phyloP scores from a whole-genome alignment of 2,113 vertebrate genomes.

The Ramphastos sulfuratus region DNA sequence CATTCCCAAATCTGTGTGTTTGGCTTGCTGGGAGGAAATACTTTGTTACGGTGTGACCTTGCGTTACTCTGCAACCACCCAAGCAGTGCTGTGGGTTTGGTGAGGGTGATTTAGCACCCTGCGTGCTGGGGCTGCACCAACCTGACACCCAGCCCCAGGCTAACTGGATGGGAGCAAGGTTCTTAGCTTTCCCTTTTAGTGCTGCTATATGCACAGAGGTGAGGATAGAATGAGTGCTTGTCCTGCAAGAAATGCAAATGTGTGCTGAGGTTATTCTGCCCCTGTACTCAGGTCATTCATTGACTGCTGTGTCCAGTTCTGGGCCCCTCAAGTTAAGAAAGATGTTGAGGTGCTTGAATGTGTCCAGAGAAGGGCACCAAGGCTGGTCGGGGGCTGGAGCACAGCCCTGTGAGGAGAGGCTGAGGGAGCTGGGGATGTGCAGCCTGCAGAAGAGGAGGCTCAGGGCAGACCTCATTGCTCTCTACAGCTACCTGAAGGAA shows the following conservation, averaged over 20 bases:
- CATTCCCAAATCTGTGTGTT: not conserved
- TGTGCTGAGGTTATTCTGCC: not conserved
- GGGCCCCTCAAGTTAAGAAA: too few species aligned
- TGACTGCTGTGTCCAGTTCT: too few species aligned
- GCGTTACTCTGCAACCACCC: not conserved
- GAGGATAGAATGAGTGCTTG: not conserved
- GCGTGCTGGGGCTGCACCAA: not conserved
- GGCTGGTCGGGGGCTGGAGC: too few species aligned
- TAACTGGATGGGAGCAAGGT: not conserved
- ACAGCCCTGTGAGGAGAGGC: too few species aligned
- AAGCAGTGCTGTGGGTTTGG: not conserved
- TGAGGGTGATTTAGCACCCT: not conserved
- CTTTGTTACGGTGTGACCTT: not conserved
- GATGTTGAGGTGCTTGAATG: too few species aligned
- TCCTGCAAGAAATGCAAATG: not conserved
- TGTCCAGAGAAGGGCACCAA: too few species aligned
- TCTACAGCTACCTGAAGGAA: too few species aligned
- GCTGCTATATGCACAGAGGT: rapidly evolving
- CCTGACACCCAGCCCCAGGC: not conserved
- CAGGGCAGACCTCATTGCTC: too few species aligned
- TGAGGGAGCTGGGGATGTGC: too few species aligned
- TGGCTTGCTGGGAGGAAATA: not conserved
- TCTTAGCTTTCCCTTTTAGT: not conserved
- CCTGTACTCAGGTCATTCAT: too few species aligned
- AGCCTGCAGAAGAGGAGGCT: too few species aligned